Evolutionary conservation across 2,113 vertebrate genomes (phyloP), one percentile per base, ranked within the genome.

Genomic region (Macquaria australasica): DNA sequence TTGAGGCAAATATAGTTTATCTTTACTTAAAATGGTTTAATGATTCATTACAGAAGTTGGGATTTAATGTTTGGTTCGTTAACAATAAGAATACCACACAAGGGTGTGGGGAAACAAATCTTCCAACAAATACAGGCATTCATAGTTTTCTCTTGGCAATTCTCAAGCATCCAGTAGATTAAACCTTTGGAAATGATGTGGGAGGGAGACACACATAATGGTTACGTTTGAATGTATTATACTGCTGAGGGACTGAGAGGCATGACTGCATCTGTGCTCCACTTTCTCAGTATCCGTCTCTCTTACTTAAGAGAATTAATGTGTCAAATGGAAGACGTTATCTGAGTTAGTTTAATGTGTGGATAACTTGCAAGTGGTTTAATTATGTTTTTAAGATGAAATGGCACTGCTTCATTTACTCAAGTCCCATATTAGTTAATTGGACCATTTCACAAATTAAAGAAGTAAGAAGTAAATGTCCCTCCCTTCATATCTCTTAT

Each of bases 1-100:
- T 31, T 68, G 67, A 86, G 55, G 41, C 73, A 85, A 84, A 75
- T 68, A 85, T 48, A 78, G 8, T 73, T 81, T 28, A 68, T 85
- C 39, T 87, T 89, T 73, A 81, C 43, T 87, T 87, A 70, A 88
- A 88, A 89, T 51, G 41, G 34, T 88, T 81, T 74, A 70, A 81
- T 68, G 69, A 63, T 87, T 77, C 56, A 82, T 81, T 73, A 83
- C 59, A 73, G 55, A 81, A 86, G 58, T 60, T 37, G 62, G 51
- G 45, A 71, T 80, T 83, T 34, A n/a, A 67, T 21, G 55, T 81
- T 92, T 84, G 60, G 60, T 79, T 83, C 86, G 41, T 73, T 81
- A 25, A 80, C 60, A 79, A 79, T 83, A 53, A 80, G 31, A 83
- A 64, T 21, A 60, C 20, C 51, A 81, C 28, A 79, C 5, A 34